Conservation (phyloP, 2,113 vertebrate species). For the Strigops habroptila region DNA sequence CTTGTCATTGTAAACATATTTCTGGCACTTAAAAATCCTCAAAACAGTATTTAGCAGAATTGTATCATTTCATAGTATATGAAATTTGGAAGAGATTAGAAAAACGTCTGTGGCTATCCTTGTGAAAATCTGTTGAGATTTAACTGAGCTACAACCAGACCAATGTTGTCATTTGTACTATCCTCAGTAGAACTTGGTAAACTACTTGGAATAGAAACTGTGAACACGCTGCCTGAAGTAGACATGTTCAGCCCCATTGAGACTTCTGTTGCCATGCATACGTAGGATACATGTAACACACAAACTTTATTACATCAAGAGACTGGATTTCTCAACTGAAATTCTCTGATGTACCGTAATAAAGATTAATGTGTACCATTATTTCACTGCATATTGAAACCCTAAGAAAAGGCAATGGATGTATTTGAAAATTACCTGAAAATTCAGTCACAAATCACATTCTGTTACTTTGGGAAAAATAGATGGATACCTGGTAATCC, state of each 20-base stretch:
- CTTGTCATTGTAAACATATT: not conserved
- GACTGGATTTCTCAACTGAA: not conserved
- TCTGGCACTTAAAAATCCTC: not conserved
- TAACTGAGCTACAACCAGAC: not conserved
- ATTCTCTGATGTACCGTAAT: not conserved
- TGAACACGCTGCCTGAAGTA: not conserved
- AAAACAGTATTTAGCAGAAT: not conserved
- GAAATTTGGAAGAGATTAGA: not conserved
- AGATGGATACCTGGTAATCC: not conserved
- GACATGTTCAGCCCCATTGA: not conserved
- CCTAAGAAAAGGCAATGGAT: not conserved
- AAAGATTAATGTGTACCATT: not conserved
- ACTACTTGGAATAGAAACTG: not conserved
- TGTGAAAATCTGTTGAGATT: not conserved
- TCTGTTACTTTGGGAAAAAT: not conserved
- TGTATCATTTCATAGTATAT: not conserved
- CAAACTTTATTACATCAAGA: not conserved
- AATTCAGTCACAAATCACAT: not conserved
- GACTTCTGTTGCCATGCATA: not conserved
- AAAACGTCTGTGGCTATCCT: not conserved
- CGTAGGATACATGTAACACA: not conserved
- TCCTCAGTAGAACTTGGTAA: not conserved
- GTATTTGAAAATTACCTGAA: not conserved
- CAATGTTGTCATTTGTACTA: not conserved
- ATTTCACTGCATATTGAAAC: not conserved